Evolutionary conservation across 2,113 vertebrate species (phyloP).

Genomic region (Meriones unguiculatus): DNA sequence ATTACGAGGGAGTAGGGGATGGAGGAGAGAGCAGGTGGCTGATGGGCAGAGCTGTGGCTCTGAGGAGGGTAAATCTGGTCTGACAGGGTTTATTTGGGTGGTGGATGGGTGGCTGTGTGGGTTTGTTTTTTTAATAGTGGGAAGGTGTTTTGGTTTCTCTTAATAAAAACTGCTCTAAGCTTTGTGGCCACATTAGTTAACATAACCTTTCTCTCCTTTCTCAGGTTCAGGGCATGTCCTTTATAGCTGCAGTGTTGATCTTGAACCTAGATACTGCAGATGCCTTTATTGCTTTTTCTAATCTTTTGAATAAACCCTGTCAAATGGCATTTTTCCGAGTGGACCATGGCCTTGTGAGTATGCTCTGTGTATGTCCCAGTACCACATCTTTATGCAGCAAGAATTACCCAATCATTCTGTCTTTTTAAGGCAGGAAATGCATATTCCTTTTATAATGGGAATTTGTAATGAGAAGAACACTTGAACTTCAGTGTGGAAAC

Average conservation of each 20-base stretch:
- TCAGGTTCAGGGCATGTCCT: conserved; percentile 99
- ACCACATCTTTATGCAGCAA: neutral
- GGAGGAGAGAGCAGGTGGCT: neutral
- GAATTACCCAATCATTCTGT: fast-evolving
- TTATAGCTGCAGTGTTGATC: conserved; percentile 96
- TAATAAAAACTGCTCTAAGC: neutral
- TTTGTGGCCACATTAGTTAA: neutral
- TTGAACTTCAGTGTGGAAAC: neutral
- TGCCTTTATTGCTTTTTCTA: conserved; percentile 98
- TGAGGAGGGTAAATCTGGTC: neutral
- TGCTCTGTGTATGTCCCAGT: neutral
- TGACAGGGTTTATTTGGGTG: neutral
- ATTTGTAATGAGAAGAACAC: neutral
- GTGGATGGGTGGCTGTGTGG: neutral
- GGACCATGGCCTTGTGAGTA: conserved; percentile 98
- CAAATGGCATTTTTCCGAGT: conserved; percentile 99
- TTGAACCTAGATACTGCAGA: conserved; percentile 97
- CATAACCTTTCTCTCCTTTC: conserved; percentile 49
- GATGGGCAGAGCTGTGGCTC: neutral
- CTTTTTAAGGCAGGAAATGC: neutral
- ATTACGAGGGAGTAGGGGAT: fast-evolving
- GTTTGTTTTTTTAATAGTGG: neutral
- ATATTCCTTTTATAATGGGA: neutral
- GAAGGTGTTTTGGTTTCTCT: neutral
- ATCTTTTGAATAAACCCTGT: conserved; percentile 98